Evolutionary conservation across 2,888 invertebrate genomes (phyloP).

Genomic region (Morpho achilles): DNA sequence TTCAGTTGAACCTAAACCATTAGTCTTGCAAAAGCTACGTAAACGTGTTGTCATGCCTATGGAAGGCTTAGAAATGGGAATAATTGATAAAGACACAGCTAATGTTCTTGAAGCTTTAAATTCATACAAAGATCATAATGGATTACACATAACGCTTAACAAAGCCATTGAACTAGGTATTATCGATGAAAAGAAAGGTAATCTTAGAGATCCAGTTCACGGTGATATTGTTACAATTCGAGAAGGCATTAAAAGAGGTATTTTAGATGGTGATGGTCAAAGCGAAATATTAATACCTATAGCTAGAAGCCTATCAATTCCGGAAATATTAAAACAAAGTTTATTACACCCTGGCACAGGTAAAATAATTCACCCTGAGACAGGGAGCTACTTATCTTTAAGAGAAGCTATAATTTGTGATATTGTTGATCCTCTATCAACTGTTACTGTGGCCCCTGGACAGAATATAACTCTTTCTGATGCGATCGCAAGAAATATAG

Average conservation of each 20-base stretch:
- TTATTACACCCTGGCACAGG: slow-evolving; percentile 85
- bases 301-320: slow-evolving; percentile 88
- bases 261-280: slow-evolving; percentile 87
- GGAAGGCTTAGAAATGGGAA: slow-evolving; percentile 87
- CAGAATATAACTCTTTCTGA: slow-evolving; percentile 85
- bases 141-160: slow-evolving; percentile 83
- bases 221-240: slow-evolving; percentile 89
- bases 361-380: slow-evolving; percentile 92
- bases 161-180: slow-evolving; percentile 86
- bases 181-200: slow-evolving; percentile 86
- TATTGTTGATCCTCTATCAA: slow-evolving; percentile 90
- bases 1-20: slow-evolving; percentile 82
- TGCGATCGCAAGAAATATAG: slow-evolving; percentile 84
- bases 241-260: slow-evolving; percentile 90
- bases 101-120: slow-evolving; percentile 82
- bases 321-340: slow-evolving; percentile 92
- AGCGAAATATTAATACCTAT: slow-evolving; percentile 89
- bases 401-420: slow-evolving; percentile 93
- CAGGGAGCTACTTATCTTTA: slow-evolving; percentile 87
- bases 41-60: slow-evolving; percentile 86
- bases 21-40: slow-evolving; percentile 87
- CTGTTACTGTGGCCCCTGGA: slow-evolving; percentile 81
- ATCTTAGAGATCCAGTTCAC: slow-evolving; percentile 89
- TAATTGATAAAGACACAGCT: slow-evolving; percentile 88
- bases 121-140: slow-evolving; percentile 77